These are phyloP conservation scores for Chaunax sp. DNA, from an alignment of 2,797 vertebrate genomes.

Conservation along the genomic window DNA sequence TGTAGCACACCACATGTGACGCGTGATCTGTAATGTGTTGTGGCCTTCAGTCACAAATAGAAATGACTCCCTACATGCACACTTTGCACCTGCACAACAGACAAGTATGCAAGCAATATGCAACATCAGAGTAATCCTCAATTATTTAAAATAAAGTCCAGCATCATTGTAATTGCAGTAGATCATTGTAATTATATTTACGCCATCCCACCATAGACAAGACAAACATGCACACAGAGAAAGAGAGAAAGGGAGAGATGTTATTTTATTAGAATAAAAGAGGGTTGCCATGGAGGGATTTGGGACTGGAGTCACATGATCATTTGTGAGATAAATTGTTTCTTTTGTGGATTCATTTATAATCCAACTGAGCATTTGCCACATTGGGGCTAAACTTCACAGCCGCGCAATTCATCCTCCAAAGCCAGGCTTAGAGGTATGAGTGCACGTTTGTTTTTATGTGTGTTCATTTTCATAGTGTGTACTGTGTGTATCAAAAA, in stretches of 20 bases:
- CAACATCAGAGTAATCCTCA: conserved; percentile 30
- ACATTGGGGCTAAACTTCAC: conserved; percentile 60
- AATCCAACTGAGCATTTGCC: conserved; percentile 72
- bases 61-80: conserved; percentile 6
- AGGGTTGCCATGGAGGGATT: conserved; percentile 65
- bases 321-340: conserved; percentile 75
- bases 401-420: conserved; percentile 52
- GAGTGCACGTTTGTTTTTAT: conserved; percentile 44
- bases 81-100: conserved; percentile 13
- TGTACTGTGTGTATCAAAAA: conserved; percentile 49
- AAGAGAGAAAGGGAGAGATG: background rate
- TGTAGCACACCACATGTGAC: conserved; percentile 27
- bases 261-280: conserved; percentile 39
- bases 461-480: conserved; percentile 42
- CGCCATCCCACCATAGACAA: conserved; percentile 3
- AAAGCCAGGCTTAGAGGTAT: conserved; percentile 58
- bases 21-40: conserved; percentile 38
- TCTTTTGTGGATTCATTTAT: conserved; percentile 68
- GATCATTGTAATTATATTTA: conserved; percentile 39
- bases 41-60: conserved; percentile 19
- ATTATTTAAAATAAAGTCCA: conserved; percentile 32
- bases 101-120: conserved; percentile 8
- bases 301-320: conserved; percentile 64
- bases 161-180: conserved; percentile 10
- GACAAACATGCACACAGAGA: conserved; percentile 16